Percentiles rank a stretch among this genome's conserved stretches.
Conservation (phyloP, 2,113 vertebrate genomes). For the Phaethornis superciliosus region DNA sequence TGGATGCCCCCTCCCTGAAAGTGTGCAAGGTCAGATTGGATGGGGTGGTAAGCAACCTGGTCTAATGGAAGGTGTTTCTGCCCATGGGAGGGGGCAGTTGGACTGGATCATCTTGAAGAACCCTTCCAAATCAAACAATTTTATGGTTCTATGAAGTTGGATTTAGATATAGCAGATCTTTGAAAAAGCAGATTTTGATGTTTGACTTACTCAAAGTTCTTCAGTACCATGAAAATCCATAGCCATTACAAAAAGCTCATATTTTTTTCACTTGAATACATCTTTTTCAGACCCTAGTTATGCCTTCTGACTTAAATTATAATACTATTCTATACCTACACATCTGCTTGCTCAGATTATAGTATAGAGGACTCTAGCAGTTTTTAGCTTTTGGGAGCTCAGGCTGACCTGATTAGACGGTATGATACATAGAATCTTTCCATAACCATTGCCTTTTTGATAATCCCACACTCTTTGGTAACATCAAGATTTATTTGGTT, state of each 20-base stretch:
- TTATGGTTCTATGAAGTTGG: too few species aligned
- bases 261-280: background rate
- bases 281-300: background rate
- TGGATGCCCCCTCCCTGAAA: too few species aligned
- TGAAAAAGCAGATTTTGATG: background rate
- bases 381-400: background rate
- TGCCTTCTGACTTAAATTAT: background rate
- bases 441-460: background rate
- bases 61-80: too few species aligned
- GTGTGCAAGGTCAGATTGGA: too few species aligned
- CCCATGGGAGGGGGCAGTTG: too few species aligned
- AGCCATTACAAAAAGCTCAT: accelerated
- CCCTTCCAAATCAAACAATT: too few species aligned
- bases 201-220: background rate
- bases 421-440: background rate
- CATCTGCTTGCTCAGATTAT: background rate
- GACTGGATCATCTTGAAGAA: too few species aligned
- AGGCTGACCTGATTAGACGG: background rate
- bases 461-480: background rate
- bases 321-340: background rate
- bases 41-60: too few species aligned
- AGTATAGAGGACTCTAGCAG: background rate
- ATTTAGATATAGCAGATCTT: background rate
- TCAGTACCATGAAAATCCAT: background rate
- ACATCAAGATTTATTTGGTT: background rate